These are phyloP conservation scores for Thymelicus acteon DNA, from an alignment of 2,888 invertebrate species.

Conservation along the genomic window DNA sequence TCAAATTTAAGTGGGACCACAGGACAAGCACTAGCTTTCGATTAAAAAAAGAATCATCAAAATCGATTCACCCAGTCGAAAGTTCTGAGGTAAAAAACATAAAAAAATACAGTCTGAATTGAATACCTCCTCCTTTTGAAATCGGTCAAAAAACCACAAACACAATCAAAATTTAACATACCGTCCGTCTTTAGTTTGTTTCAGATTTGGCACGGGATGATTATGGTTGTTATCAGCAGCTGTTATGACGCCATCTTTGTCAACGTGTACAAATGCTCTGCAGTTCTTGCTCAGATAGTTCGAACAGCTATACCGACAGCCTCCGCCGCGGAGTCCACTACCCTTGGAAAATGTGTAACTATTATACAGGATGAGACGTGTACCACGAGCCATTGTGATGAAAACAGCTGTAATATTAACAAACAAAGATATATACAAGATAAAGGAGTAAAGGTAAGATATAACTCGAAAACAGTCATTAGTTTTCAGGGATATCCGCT, in stretches of 20 bases:
- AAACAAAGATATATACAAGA: no score
- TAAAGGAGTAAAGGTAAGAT: no score
- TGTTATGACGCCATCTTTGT: slow-evolving; percentile 45
- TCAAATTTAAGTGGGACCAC: no score
- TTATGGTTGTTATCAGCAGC: slow-evolving; percentile 36
- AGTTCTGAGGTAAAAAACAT: no score
- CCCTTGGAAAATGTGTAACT: slow-evolving; percentile 51
- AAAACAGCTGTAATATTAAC: neutral
- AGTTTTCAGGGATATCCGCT: no score
- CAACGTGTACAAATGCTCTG: slow-evolving; percentile 51
- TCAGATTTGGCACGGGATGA: slow-evolving; percentile 43
- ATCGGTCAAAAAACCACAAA: no score
- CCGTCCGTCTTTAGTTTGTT: slow-evolving; percentile 2
- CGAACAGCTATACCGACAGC: slow-evolving; percentile 53
- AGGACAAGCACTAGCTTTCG: no score
- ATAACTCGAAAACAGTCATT: no score
- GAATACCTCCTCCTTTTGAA: no score
- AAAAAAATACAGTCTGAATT: no score
- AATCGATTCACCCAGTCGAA: no score
- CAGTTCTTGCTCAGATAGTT: slow-evolving; percentile 49
- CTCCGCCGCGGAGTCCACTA: slow-evolving; percentile 43
- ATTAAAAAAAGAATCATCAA: no score
- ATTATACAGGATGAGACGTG: slow-evolving; percentile 45
- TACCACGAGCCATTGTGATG: slow-evolving; percentile 45
- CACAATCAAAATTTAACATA: neutral